phyloP scores from a whole-genome alignment of 2,797 vertebrate species.

The Sebastes kiyomatsui region DNA sequence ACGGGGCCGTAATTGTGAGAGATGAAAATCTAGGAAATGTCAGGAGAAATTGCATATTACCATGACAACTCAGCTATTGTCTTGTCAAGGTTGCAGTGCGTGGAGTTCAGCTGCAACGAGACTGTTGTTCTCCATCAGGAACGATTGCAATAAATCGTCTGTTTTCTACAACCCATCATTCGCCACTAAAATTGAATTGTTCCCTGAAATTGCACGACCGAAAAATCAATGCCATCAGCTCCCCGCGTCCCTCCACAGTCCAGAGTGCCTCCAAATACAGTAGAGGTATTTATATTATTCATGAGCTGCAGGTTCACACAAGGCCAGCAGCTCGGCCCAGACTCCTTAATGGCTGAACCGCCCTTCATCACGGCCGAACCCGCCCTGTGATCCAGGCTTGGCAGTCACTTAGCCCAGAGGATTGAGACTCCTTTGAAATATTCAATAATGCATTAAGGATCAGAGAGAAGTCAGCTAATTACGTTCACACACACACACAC shows the following conservation, averaged over 20 bases:
- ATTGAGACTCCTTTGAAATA: conserved; percentile 68
- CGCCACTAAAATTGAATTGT: conserved; percentile 40
- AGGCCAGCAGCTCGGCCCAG: conserved; percentile 58
- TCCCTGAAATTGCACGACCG: conserved; percentile 52
- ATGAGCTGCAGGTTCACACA: conserved; percentile 69
- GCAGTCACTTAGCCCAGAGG: conserved; percentile 63
- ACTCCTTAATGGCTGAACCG: conserved; percentile 60
- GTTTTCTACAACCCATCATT: conserved; percentile 30
- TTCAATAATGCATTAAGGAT: conserved; percentile 75
- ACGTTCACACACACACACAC: conserved; percentile 20
- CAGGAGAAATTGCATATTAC: conserved; percentile 63
- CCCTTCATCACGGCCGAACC: conserved; percentile 54
- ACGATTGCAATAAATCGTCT: conserved; percentile 40
- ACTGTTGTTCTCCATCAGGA: conserved; percentile 31
- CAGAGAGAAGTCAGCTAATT: conserved; percentile 70
- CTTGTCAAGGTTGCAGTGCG: conserved; percentile 49
- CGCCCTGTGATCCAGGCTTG: conserved; percentile 50
- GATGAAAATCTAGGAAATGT: conserved; percentile 66
- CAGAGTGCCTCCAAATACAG: conserved; percentile 77
- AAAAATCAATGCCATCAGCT: conserved; percentile 60
- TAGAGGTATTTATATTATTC: conserved; percentile 71
- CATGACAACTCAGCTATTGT: conserved; percentile 69
- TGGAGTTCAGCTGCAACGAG: conserved; percentile 18
- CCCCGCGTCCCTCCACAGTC: background rate
- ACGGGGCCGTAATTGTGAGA: conserved; percentile 42